These are phyloP conservation scores for Acrocera orbiculus DNA, from an alignment of 2,888 invertebrate genomes.

Conservation along the genomic window DNA sequence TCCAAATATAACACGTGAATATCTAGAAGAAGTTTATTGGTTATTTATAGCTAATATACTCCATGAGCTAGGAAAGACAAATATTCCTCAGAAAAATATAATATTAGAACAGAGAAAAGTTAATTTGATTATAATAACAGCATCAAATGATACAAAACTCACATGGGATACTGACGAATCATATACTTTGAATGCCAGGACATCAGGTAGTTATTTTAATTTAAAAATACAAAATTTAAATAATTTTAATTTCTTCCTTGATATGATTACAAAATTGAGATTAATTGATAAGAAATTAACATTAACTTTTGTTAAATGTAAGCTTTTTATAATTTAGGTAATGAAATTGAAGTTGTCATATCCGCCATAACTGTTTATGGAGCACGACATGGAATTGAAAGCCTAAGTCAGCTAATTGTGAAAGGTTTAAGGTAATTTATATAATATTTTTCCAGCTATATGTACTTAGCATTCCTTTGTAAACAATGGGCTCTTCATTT, in stretches of 20 bases:
- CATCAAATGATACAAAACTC: constrained; percentile 34
- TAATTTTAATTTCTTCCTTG: not conserved
- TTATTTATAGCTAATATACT: too few species aligned
- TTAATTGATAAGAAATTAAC: too few species aligned
- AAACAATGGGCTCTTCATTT: too few species aligned
- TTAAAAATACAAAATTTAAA: too few species aligned
- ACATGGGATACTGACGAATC: constrained; percentile 53
- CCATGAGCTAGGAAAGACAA: too few species aligned
- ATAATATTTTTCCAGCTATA: too few species aligned
- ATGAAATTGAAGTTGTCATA: constrained; percentile 36
- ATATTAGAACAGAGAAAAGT: too few species aligned
- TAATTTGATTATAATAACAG: constrained; percentile 37
- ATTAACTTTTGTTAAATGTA: too few species aligned
- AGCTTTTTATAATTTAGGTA: too few species aligned
- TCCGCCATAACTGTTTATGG: constrained; percentile 48
- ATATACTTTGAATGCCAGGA: constrained; percentile 42
- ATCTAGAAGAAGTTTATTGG: constrained; percentile 1
- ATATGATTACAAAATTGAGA: not conserved
- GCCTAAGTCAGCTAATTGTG: constrained; percentile 49
- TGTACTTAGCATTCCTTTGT: too few species aligned
- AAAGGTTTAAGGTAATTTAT: constrained; percentile 19
- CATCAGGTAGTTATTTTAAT: constrained; percentile 31
- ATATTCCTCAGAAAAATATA: too few species aligned
- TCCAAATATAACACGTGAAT: not conserved
- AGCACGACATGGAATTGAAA: constrained; percentile 58